These are phyloP conservation scores for Peromyscus polionotus DNA, from an alignment of 2,113 vertebrate species.

Conservation along the genomic window DNA sequence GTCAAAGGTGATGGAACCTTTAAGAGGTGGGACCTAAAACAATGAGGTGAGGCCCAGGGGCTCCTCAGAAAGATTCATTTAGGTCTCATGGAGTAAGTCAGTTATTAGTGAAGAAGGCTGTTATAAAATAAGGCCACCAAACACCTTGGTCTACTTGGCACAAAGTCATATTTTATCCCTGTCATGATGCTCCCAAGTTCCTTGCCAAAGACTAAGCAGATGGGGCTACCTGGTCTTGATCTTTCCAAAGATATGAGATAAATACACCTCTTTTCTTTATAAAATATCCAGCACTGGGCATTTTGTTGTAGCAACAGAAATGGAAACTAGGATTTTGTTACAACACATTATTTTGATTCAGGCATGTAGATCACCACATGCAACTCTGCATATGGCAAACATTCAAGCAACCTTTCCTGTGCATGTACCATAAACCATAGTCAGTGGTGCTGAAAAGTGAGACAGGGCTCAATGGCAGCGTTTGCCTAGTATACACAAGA, in stretches of 20 bases:
- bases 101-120: neutral
- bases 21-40: neutral
- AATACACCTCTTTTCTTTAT: neutral
- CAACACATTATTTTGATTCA: neutral
- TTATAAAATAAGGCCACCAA: neutral
- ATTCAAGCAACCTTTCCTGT: neutral
- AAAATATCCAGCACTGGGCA: neutral
- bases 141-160: neutral
- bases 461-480: neutral
- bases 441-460: neutral
- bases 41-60: neutral
- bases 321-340: neutral
- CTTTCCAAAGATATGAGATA: neutral
- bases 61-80: neutral
- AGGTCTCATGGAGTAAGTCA: neutral
- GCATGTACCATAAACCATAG: neutral
- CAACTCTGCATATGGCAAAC: neutral
- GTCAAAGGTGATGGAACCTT: neutral
- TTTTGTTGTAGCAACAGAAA: neutral
- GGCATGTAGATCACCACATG: neutral
- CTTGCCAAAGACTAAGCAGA: neutral
- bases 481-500: neutral
- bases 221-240: neutral
- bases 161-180: too few species aligned
- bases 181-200: neutral